Base-by-base conservation (phyloP, 2,888 invertebrate genomes). In the Carabus problematicus region DNA sequence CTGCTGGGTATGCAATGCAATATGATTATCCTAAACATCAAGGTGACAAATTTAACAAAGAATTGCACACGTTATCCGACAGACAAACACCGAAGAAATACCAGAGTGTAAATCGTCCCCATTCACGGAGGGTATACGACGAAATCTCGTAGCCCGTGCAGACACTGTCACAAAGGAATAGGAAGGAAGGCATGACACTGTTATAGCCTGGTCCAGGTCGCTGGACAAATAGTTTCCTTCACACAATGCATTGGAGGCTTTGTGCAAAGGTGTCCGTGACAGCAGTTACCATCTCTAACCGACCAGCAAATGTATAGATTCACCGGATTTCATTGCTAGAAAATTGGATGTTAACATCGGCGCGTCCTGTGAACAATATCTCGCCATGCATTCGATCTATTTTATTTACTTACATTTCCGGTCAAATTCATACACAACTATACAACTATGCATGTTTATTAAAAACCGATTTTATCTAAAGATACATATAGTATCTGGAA, bases 11-110 rank as follows among this genome's bases (percentile, higher is more conserved):
- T 29, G 29, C 29, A 29, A 64, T 64, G 64, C 64, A 29, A 56
- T 64, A 59, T 58, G 55, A 64, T 64, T 66, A 63, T 63, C 42
- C 66, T 59, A 58, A 49, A 59, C 66, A 66, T 66, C 59, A 59
- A 40, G 49, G 66, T 66, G 66, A 66, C 66, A 66, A 66, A 66
- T 66, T 66, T 66, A 41, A 59, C 58, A 66, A 66, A 66, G 66
- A 66, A 66, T 66, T 66, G 49, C 66, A 63, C 63, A 52, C 54
- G 52, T n/a, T 12, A 62, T 40, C 40, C 11, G 12, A n/a, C 39
- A 59, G 12, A 29, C 58, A 66, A 56, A 58, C 66, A 12, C n/a
- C 47, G 29, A 43, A 52, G n/a, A 29, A 29, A 29, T 29, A 29
- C 29, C 29, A 59, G 39, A 39, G 29, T 19, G 19, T 29, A 45